phyloP scores from a whole-genome alignment of 2,888 invertebrate species.

The Strigamia transsilvanica region DNA sequence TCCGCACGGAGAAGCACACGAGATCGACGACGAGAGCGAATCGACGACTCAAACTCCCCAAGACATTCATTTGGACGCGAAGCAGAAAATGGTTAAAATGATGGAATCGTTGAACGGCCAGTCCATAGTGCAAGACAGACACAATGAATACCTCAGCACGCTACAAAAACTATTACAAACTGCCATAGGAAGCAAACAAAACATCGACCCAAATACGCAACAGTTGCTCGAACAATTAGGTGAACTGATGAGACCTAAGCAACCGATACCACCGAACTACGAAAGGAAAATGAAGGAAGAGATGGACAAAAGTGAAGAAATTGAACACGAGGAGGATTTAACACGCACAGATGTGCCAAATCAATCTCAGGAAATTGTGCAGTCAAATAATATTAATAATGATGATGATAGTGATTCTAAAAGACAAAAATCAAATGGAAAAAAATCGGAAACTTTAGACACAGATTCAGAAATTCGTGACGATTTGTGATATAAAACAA shows the following conservation, averaged over 20 bases:
- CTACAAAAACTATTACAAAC: conserved; percentile 54
- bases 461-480: background rate
- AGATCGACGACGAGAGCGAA: conserved; percentile 16
- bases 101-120: conserved; percentile 11
- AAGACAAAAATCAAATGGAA: background rate
- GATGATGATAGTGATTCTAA: background rate
- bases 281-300: background rate
- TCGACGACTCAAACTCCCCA: background rate
- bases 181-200: conserved; percentile 54
- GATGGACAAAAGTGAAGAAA: background rate
- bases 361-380: conserved; percentile 16
- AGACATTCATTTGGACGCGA: background rate
- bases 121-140: background rate
- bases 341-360: background rate
- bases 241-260: conserved; percentile 55
- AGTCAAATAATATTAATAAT: conserved; percentile 1
- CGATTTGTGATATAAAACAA: background rate
- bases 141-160: conserved; percentile 54
- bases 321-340: background rate
- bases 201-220: conserved; percentile 53
- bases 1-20: conserved; percentile 41
- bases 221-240: conserved; percentile 54
- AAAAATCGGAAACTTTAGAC: background rate
- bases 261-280: conserved; percentile 6
- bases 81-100: conserved; percentile 25